These are phyloP conservation scores for Choloepus didactylus DNA, from an alignment of 2,797 vertebrate species.

Conservation along the genomic window DNA sequence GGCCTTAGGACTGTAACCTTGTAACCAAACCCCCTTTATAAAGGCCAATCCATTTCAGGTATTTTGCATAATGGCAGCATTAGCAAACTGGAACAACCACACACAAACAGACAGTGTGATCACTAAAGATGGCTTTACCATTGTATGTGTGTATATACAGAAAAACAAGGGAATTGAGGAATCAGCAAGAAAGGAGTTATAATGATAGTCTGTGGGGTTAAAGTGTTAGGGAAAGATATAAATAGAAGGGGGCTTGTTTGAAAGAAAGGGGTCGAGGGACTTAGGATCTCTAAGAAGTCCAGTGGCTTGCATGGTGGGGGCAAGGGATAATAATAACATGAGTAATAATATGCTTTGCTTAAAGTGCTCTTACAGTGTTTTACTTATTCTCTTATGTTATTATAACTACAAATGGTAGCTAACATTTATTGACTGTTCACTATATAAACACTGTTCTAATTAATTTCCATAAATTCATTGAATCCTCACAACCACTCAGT, in stretches of 20 bases:
- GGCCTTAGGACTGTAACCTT: no score
- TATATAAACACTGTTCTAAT: neutral
- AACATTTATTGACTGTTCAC: neutral
- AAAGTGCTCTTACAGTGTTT: neutral
- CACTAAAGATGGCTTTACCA: neutral
- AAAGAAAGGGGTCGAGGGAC: no score
- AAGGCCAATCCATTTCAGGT: no score
- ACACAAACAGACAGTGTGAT: neutral
- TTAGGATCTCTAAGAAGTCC: neutral
- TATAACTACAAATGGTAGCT: neutral
- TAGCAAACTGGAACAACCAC: no score
- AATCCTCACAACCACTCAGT: neutral
- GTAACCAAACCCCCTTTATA: no score
- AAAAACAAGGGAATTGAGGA: neutral
- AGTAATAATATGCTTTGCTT: neutral
- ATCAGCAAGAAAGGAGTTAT: neutral
- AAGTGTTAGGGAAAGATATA: rapidly evolving
- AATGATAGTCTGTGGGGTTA: neutral
- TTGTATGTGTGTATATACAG: neutral
- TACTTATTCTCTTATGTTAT: neutral
- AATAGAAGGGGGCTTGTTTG: neutral
- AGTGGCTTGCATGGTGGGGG: neutral
- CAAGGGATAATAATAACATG: neutral
- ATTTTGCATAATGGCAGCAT: no score
- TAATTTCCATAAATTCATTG: neutral